These are phyloP conservation scores for Pygoscelis antarcticus DNA, from an alignment of 2,113 vertebrate genomes.

Conservation along the genomic window DNA sequence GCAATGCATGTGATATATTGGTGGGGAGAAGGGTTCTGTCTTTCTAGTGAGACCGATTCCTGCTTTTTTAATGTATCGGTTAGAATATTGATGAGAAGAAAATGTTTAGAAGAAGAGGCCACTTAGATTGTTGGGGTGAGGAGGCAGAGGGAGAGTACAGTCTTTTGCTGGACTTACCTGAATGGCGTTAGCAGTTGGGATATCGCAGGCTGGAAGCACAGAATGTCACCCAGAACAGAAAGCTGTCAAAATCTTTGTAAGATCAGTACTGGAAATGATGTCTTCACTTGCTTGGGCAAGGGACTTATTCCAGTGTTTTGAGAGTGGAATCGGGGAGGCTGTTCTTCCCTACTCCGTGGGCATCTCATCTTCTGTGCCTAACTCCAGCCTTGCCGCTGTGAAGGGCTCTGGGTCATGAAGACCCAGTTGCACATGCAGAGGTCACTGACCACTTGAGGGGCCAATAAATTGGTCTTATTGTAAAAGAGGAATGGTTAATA, in stretches of 20 bases:
- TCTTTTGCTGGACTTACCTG: background rate
- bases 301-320: background rate
- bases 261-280: background rate
- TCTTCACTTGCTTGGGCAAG: background rate
- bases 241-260: background rate
- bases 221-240: background rate
- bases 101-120: background rate
- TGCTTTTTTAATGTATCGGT: background rate
- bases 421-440: background rate
- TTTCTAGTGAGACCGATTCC: background rate
- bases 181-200: background rate
- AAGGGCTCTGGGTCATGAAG: background rate
- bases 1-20: rapidly evolving
- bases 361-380: background rate
- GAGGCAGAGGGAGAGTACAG: too few relatives aligned
- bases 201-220: background rate
- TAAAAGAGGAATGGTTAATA: background rate
- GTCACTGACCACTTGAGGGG: background rate
- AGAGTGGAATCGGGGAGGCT: background rate
- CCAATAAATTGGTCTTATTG: background rate
- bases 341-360: background rate
- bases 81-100: background rate
- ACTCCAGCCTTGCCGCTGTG: background rate
- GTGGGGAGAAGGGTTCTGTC: background rate
- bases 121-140: background rate